phyloP scores from a whole-genome alignment of 2,113 vertebrate species.

The Scomber japonicus region DNA sequence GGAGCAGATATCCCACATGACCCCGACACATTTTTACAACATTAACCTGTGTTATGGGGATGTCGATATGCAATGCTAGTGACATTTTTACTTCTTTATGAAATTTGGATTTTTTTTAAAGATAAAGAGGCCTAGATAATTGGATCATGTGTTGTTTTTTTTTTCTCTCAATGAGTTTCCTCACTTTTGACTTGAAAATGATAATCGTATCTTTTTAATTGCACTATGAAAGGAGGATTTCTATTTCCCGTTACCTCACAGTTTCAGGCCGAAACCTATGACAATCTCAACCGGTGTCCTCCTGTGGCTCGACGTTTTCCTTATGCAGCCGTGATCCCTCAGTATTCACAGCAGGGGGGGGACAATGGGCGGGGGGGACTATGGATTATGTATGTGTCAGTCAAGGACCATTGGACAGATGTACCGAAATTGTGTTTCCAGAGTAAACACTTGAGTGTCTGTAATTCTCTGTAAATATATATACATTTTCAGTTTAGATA shows the following conservation, averaged over 20 bases:
- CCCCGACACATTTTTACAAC: constrained; percentile 33
- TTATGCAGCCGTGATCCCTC: constrained; percentile 47
- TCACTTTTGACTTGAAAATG: constrained; percentile 71
- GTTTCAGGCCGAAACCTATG: constrained; percentile 69
- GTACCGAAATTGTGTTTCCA: constrained; percentile 32
- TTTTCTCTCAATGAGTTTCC: constrained; percentile 23
- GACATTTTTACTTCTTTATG: background rate
- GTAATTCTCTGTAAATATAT: constrained; percentile 31
- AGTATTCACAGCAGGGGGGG: constrained; percentile 46
- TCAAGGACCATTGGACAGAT: constrained; percentile 39
- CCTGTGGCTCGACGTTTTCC: constrained; percentile 53
- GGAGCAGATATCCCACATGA: constrained; percentile 35
- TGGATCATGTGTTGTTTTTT: background rate
- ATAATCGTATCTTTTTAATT: constrained; percentile 71
- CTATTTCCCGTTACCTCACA: constrained; percentile 72
- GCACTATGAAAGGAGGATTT: constrained; percentile 77
- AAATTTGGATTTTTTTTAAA: constrained; percentile 38
- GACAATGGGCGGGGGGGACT: constrained; percentile 17
- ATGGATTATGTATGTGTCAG: constrained; percentile 22
- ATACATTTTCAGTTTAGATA: constrained; percentile 35
- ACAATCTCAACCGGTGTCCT: constrained; percentile 73
- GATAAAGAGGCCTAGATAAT: constrained; percentile 21
- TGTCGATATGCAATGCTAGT: constrained; percentile 21
- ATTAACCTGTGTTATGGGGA: constrained; percentile 30
- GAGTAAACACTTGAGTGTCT: constrained; percentile 24